A percentile compares a stretch with the other conserved stretches of the same genome.
phyloP scores from a whole-genome alignment of 1,140 invertebrate species.

The Saccostrea glomerata region DNA sequence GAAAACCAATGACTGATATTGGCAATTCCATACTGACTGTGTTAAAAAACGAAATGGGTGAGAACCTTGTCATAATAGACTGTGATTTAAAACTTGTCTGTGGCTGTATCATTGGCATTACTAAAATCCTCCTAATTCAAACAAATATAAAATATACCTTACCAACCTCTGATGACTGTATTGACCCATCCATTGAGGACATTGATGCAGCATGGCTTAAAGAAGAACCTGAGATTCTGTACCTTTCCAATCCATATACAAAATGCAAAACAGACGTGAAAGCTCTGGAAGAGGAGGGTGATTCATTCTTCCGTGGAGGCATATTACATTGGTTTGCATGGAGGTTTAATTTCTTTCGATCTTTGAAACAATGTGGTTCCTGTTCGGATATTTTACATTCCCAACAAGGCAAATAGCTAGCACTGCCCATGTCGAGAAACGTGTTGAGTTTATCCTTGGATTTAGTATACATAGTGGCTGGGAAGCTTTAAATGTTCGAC shows the following conservation, averaged over 20 bases:
- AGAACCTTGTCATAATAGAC: slow-evolving; percentile 46
- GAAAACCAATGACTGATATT: neutral
- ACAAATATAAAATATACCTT: slow-evolving; percentile 29
- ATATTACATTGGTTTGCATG: slow-evolving; percentile 62
- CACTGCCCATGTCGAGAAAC: slow-evolving; percentile 41
- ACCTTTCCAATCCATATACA: slow-evolving; percentile 51
- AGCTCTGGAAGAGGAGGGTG: slow-evolving; percentile 56
- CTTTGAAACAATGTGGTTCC: slow-evolving; percentile 52
- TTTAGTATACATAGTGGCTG: slow-evolving; percentile 60
- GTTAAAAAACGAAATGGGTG: slow-evolving; percentile 26
- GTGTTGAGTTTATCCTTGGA: slow-evolving; percentile 62
- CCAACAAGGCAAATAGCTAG: slow-evolving; percentile 49
- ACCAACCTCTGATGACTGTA: slow-evolving; percentile 43
- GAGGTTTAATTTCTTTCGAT: slow-evolving; percentile 58
- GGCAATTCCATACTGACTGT: slow-evolving; percentile 11
- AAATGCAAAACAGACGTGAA: slow-evolving; percentile 47
- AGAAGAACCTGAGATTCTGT: slow-evolving; percentile 65
- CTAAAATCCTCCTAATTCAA: neutral
- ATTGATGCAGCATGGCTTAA: slow-evolving; percentile 60
- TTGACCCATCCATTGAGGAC: slow-evolving; percentile 44
- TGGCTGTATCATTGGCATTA: neutral
- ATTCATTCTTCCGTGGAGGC: slow-evolving; percentile 63
- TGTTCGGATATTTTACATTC: slow-evolving; percentile 59
- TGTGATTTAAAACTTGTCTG: slow-evolving; percentile 21
- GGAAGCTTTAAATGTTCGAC: slow-evolving; percentile 61